These are phyloP conservation scores for Python bivittatus DNA, from an alignment of 2,113 vertebrate species.

Conservation along the genomic window DNA sequence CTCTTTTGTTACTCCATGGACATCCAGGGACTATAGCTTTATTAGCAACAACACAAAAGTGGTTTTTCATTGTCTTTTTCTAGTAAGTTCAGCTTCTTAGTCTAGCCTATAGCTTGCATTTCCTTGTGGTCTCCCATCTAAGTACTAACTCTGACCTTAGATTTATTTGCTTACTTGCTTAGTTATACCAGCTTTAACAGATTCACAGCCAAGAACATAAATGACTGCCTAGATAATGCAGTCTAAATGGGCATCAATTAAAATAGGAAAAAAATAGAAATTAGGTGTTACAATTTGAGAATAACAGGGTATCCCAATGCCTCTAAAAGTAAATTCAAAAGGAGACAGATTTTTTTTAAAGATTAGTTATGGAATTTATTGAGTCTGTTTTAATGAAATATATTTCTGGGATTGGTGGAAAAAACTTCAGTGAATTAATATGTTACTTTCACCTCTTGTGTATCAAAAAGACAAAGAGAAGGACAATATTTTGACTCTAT, in stretches of 20 bases:
- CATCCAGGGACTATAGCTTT: no score
- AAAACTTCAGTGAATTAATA: background rate
- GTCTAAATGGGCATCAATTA: background rate
- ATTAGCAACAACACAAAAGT: no score
- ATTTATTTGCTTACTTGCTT: no score
- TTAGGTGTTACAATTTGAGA: background rate
- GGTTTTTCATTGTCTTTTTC: no score
- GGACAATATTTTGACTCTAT: constrained; percentile 2
- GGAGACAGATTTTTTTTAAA: background rate
- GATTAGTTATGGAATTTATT: background rate
- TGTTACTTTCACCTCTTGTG: background rate
- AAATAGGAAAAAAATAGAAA: background rate
- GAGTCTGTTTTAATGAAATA: background rate
- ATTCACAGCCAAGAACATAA: no score
- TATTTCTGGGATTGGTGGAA: background rate
- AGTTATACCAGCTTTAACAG: no score
- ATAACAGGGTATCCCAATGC: background rate
- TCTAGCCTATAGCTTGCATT: no score
- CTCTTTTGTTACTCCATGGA: no score
- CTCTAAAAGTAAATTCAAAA: background rate
- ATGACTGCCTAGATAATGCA: no score
- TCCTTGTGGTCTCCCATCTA: no score
- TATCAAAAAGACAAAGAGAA: background rate
- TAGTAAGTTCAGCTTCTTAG: no score
- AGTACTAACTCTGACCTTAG: no score